Evolutionary conservation across 1,140 invertebrate species (phyloP), one percentile per base, ranked within the genome.

Genomic region (Drosophila erecta): DNA sequence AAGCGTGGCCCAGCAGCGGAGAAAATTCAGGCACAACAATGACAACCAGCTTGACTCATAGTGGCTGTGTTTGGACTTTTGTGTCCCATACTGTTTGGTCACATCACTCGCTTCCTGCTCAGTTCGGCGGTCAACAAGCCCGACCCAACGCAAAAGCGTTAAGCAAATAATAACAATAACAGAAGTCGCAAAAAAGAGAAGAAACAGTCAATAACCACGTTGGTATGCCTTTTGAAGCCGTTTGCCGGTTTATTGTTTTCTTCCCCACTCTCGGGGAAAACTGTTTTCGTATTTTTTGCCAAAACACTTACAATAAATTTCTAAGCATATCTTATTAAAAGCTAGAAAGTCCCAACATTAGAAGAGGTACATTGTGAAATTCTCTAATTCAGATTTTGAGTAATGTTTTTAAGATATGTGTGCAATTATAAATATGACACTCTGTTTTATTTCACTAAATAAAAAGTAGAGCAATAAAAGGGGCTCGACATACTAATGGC

Each of bases 201-300:
- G n/a, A 85, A 85, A 73, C 58, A 89, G 84, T 89, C 84, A 87
- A 89, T 80, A 87, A 87, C 83, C 84, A 89, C 69, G 49, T 60
- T 80, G 84, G 84, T 84, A 87, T 87, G 79, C 53, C 75, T 79
- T 79, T 80, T 85, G 60, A 64, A 56, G 74, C 70, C 83, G 50
- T 60, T 79, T 50, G 70, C 69, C 80, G 64, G 57, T 56, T 77
- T 60, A 55, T 65, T 67, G 41, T 54, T 60, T 65, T 76, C 51
- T 47, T 76, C 59, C 74, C 77, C 50, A 60, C 71, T 83, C 41
- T 66, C 49, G 53, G 66, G 43, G 56, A 55, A 75, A 65, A 51
- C 56, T 59, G 54, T 74, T 67, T 84, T 85, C 56, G 64, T 85
- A 76, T 85, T 67, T 37, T 22, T 55, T 17, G 51, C 38, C 74